Conservation (phyloP, 2,113 vertebrate species). For the Fulmarus glacialis region DNA sequence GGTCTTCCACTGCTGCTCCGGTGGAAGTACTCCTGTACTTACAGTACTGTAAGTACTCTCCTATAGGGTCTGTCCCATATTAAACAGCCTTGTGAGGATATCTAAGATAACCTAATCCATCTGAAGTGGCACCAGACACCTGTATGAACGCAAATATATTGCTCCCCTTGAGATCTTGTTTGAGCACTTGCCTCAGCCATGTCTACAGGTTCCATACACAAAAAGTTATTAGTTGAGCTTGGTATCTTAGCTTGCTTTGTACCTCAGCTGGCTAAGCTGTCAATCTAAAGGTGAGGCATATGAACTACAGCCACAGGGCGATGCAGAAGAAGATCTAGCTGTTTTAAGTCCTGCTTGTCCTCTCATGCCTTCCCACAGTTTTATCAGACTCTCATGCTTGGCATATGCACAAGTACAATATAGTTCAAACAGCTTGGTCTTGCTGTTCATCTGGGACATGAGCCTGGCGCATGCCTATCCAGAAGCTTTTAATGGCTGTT, state of each 20-base stretch:
- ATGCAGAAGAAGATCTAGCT: not conserved
- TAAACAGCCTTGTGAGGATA: not conserved
- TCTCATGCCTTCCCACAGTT: not conserved
- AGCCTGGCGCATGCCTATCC: not conserved
- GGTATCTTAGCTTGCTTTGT: not conserved
- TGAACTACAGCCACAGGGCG: not conserved
- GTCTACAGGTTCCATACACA: not conserved
- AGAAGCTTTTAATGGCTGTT: not conserved
- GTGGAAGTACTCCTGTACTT: too few species aligned
- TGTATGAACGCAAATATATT: not conserved
- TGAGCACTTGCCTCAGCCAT: not conserved
- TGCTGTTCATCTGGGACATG: not conserved
- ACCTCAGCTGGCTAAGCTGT: not conserved
- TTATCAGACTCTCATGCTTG: not conserved
- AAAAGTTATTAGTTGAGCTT: not conserved
- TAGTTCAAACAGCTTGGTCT: not conserved
- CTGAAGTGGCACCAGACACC: not conserved
- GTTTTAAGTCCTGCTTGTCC: not conserved
- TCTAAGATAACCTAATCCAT: not conserved
- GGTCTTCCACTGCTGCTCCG: not conserved
- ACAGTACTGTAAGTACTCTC: not conserved
- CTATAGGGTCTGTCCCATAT: not conserved
- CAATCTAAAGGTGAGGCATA: not conserved
- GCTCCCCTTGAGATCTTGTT: not conserved
- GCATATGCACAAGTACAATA: not conserved